Base-by-base conservation (phyloP, 2,888 invertebrate species). In the Nomada ferruginata region DNA sequence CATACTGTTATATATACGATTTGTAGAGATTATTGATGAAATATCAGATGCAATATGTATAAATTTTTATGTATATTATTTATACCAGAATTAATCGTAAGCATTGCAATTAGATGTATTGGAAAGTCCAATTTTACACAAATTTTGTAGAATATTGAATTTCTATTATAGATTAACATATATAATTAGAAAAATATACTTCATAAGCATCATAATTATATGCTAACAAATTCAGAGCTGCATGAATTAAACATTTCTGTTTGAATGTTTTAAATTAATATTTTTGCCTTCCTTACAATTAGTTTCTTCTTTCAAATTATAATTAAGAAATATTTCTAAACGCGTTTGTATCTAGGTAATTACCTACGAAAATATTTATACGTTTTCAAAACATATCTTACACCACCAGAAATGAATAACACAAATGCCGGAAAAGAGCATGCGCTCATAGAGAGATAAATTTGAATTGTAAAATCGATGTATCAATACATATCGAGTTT, bases 31-130 rank as follows among this genome's bases (percentile, higher is more conserved):
- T 47, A 23, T 44, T 53, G 13, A 44, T 47, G 10, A 20, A 65
- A 9, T 64, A 59, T 42, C 59, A 36, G 60, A 53, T 60, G 26
- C 26, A 60, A 23, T 36, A 44, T 53, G 65, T 44, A 74, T 20
- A 47, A 66, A 42, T 11, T 11, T 78, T 63, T 78, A 78, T 23
- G 63, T 78, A 78, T n/a, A 78, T 76, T 76, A 63, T 29, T 68
- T 7, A 63, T 47, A 68, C 2, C n/a, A 52, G 55, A 68, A 68
- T 63, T 70, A 20, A 53, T 20, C 26, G 18, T 47, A 50, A 26
- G 13, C 52, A 68, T 1, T 36, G 50, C 47, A 50, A 47, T 23
- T 26, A 63, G 20, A 71, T 57, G 47, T 63, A 63, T 36, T 55
- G 23, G 2, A 57, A 47, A 44, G 18, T 36, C 18, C 18, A 66